These are phyloP conservation scores for Lepidothrix coronata DNA, from an alignment of 2,113 vertebrate species.

Conservation along the genomic window DNA sequence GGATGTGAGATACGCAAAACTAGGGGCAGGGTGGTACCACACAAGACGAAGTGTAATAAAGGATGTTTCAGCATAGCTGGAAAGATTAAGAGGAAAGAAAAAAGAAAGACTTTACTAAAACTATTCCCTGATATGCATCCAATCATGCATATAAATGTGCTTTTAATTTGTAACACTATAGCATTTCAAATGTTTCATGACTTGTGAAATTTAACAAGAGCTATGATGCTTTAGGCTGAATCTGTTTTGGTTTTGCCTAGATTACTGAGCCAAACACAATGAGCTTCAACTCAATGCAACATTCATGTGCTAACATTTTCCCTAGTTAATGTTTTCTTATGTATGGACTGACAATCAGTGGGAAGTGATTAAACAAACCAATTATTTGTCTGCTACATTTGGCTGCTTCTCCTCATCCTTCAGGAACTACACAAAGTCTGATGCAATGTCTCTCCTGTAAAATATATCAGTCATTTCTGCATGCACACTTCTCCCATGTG, in stretches of 20 bases:
- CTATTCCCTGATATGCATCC: background rate
- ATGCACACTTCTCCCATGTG: background rate
- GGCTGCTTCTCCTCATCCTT: background rate
- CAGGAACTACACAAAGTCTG: background rate
- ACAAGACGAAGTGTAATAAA: background rate
- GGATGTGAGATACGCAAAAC: rapidly evolving
- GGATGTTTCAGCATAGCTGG: background rate
- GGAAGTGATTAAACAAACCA: background rate
- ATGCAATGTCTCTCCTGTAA: background rate
- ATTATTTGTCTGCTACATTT: background rate
- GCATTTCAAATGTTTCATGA: background rate
- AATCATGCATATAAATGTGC: background rate
- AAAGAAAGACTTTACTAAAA: background rate
- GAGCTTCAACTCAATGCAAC: background rate
- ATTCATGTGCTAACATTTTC: background rate
- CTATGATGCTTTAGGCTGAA: conserved; percentile 16
- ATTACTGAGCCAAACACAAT: conserved; percentile 35
- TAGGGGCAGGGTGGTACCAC: background rate
- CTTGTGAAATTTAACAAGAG: conserved; percentile 37
- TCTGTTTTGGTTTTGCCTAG: background rate
- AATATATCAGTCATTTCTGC: background rate
- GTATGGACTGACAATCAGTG: background rate
- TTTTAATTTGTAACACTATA: conserved; percentile 39
- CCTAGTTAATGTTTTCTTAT: background rate
- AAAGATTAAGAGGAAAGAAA: background rate